Evolutionary conservation across 2,797 vertebrate species (phyloP), one percentile per base, ranked within the genome.

Genomic region (Pagetopsis macropterus): DNA sequence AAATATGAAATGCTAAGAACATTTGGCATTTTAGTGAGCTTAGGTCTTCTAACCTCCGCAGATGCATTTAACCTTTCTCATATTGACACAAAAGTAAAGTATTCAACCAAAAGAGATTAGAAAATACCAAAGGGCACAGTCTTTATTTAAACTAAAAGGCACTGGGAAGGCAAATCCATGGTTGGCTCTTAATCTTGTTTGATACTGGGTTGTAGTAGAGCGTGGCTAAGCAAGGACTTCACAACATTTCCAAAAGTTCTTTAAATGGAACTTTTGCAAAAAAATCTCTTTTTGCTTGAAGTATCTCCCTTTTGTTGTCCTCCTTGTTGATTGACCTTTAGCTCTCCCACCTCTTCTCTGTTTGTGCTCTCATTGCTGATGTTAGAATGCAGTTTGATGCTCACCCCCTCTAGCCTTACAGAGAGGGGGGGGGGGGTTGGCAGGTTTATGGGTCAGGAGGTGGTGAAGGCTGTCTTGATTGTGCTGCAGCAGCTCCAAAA

Each of bases 371-470:
- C 43, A 27, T 9, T 57, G 49, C 73, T 45, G 56, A 80, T 63
- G 63, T 33, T 69, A 63, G 48, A 75, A 71, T 73, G 65, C 46
- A 17, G 16, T 62, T 58, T 17, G 40, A 46, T 23, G 61, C 59
- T 23, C 27, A 56, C 67, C 44, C 31, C 15, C 3, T 9, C 51
- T 40, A 21, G 65, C 49, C 62, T 17, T n/a, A 31, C 46, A 21
- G 68, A 49, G 66, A 2, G 16, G 10, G 10, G 15, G 31, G 64
- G 21, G 16, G 43, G 63, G 37, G 10, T 19, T 61, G 54, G 33
- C 56, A 58, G 59, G 76, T 84, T 84, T 87, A 55, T 79, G 73
- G 72, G 82, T 83, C 82, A 77, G 78, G 16, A 49, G 68, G 52
- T 70, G 82, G 70, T 70, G 70, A 82, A 79, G 75, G 74, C 76